phyloP scores from a whole-genome alignment of 2,888 invertebrate species.

The Sussaba pulchella region DNA sequence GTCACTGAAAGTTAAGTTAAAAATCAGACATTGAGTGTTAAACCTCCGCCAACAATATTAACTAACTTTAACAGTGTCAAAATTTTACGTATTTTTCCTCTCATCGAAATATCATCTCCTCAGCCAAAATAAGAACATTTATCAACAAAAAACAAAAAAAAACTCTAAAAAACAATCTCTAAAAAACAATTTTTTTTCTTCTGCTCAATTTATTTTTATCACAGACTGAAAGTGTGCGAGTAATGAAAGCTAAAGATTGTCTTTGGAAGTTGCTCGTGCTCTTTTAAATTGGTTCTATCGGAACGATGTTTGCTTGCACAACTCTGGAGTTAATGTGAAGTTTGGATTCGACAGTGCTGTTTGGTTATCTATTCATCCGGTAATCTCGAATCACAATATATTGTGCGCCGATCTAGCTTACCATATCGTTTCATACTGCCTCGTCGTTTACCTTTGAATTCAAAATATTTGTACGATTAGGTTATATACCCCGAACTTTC shows the following conservation, averaged over 20 bases:
- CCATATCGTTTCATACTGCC: background rate
- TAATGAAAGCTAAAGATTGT: constrained; percentile 44
- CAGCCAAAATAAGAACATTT: background rate
- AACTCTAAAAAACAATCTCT: background rate
- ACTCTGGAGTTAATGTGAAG: constrained; percentile 8
- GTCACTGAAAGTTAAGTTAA: too few relatives aligned
- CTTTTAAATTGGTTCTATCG: constrained; percentile 51
- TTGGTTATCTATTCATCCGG: background rate
- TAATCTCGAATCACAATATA: background rate
- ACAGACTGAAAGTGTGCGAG: background rate
- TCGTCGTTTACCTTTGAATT: constrained; percentile 35
- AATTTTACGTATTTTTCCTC: background rate
- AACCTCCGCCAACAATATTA: too few relatives aligned
- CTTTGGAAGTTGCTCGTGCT: constrained; percentile 34
- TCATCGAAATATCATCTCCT: background rate
- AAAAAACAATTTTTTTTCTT: constrained; percentile 16
- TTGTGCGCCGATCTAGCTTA: background rate
- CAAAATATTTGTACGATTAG: constrained; percentile 35
- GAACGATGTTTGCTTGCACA: constrained; percentile 41
- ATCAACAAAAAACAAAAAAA: background rate
- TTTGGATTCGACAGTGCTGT: constrained; percentile 12
- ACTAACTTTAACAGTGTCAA: too few relatives aligned
- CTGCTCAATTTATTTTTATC: constrained; percentile 45
- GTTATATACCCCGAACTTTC: constrained; percentile 31
- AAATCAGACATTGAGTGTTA: too few relatives aligned